Evolutionary conservation across 2,888 invertebrate species (phyloP), one percentile per base, ranked within the genome.

Genomic region (Ctena decussata): DNA sequence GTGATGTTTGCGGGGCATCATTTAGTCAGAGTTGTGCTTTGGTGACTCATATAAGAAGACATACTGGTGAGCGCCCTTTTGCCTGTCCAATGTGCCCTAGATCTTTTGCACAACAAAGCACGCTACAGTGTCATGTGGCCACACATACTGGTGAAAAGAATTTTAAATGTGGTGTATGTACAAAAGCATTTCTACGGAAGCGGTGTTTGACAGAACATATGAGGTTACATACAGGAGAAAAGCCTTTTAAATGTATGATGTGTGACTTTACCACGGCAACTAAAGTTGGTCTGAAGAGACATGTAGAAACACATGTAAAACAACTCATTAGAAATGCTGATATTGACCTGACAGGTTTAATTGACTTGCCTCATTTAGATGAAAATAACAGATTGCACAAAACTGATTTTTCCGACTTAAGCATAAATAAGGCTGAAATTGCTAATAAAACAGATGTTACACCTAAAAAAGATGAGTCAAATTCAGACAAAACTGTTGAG

Each of bases 121-220:
- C 82, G 6, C 46, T 87, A 0, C 80, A 84, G 49, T 49, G 81
- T 2, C 89, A 89, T 49, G 49, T 70, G 3, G 82, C 79, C 65
- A 74, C 84, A 44, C 86, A 87, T 37, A 77, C 74, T n/a, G 84
- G 85, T 6, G 85, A 85, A 82, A 89, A 85, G 39, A 74, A 84
- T 37, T 87, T 77, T 53, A 49, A 46, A 30, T 89, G 89, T 79
- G 80, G 77, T 21, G 69, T 89, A 1, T 89, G 89, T 78, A 72
- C 53, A 0, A 60, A 77, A 8, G 77, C 77, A 5, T 89, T 89
- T 77, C 44, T 76, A 27, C 41, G 83, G 27, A 80, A 81, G n/a
- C 69, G 81, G 3, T 57, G 77, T 18, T 82, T 89, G 6, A 81
- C 57, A 6, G 85, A 85, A 72, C 87, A 89, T 35, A 70, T 82